phyloP scores from a whole-genome alignment of 2,113 vertebrate genomes.

The Hylia prasina region DNA sequence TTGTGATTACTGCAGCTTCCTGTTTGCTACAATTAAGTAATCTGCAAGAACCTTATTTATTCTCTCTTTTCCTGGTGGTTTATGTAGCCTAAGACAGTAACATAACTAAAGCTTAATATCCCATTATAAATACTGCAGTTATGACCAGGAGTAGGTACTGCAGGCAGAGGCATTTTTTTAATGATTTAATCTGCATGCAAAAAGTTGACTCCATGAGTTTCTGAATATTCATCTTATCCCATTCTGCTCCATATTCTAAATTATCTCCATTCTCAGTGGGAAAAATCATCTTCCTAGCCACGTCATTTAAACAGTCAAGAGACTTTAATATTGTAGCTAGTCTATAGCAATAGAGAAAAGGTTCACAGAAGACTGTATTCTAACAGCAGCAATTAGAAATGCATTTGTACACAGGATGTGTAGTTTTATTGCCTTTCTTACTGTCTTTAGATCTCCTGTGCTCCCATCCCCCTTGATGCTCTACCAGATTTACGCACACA shows the following conservation, averaged over 20 bases:
- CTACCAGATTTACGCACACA: background rate
- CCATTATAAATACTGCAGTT: constrained; percentile 43
- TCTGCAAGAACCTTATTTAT: constrained; percentile 36
- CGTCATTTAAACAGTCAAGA: background rate
- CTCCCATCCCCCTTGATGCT: background rate
- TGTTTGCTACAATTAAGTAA: constrained; percentile 10
- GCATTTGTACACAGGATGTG: background rate
- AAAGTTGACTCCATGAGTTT: background rate
- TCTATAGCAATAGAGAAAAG: background rate
- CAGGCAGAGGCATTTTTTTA: background rate
- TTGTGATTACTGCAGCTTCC: background rate
- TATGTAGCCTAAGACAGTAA: constrained; percentile 46
- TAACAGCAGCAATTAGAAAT: background rate
- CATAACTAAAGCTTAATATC: constrained; percentile 60
- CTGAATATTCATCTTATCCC: constrained; percentile 8
- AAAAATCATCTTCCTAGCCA: background rate
- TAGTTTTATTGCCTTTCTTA: constrained; percentile 10
- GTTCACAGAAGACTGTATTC: background rate
- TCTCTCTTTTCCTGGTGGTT: constrained; percentile 25
- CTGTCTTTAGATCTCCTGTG: background rate
- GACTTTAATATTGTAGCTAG: background rate
- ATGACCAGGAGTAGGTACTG: background rate
- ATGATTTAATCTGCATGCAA: constrained; percentile 4
- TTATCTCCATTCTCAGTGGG: background rate
- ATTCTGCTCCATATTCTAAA: background rate